Base-by-base conservation (phyloP, 2,797 vertebrate genomes). In the Falco berigora region DNA sequence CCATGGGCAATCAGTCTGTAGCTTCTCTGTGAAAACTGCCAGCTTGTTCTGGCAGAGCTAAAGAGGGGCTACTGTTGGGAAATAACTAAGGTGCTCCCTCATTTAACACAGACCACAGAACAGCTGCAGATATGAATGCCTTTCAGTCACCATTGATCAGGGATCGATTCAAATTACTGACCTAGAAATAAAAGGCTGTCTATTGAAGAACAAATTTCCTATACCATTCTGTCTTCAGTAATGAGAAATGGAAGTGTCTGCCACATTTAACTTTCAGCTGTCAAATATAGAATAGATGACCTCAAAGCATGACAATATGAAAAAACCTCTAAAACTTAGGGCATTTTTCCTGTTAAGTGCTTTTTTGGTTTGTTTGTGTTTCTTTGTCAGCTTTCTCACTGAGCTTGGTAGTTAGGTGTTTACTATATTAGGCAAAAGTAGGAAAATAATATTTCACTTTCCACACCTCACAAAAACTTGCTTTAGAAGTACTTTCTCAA, bases 161-260 rank as follows among this genome's bases (percentile, higher is more conserved):
- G 64, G 86, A 97, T 97, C 68, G 90, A 97, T 97, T 91, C 80
- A 85, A 89, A 94, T 92, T 95, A 96, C 74, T 96, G 96, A 95
- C 95, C 94, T 96, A 97, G 94, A 95, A 95, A 87, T 87, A 90
- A 95, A 94, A 85, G 63, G 83, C 90, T 89, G 24, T 38, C 18
- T 92, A 87, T 61, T 87, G 77, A 92, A 91, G 83, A 91, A 91
- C 49, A 77, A 88, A 93, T 94, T 96, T 94, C 88, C 77, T 90
- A 46, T 67, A 62, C 55, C 4, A 4, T 87, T 93, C 56, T 85
- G 44, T 71, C 36, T 58, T 79, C 2, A 1, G 12, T 89, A 94
- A 96, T 91, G 86, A 95, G 83, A 93, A 92, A 61, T 47, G 19
- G 20, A 90, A 95, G 67, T 89, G 25, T 68, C 86, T 80, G 42